A percentile compares a stretch with the other conserved stretches of the same genome.
These are phyloP conservation scores for Armadillidium nasatum DNA, from an alignment of 1,140 invertebrate genomes.

Conservation along the genomic window DNA sequence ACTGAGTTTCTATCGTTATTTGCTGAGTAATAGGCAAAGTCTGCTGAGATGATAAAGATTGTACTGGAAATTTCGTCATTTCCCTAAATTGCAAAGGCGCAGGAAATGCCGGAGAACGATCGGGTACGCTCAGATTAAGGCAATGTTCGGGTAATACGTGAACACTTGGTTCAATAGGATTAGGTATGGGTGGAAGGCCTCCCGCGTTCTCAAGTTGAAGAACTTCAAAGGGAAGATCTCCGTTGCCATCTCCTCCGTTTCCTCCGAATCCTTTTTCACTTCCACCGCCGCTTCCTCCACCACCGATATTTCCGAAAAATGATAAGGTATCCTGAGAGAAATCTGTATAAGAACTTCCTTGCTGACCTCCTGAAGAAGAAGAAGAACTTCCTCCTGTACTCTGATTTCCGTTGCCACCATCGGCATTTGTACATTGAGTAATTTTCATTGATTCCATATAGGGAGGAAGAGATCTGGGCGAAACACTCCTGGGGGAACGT, in stretches of 20 bases:
- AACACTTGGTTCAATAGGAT: not conserved
- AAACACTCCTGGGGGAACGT: not conserved
- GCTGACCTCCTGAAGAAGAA: not conserved
- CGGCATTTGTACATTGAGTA: not conserved
- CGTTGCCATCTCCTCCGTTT: not conserved
- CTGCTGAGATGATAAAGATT: not conserved
- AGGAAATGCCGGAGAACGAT: not conserved
- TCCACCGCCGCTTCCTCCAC: not conserved
- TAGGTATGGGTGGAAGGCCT: not conserved
- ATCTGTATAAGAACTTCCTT: not conserved
- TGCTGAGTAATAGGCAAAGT: not conserved
- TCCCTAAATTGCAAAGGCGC: not conserved
- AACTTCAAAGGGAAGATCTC: not conserved
- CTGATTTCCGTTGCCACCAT: not conserved
- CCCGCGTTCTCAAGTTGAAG: not conserved
- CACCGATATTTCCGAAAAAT: not conserved
- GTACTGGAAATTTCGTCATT: not conserved
- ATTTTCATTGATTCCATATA: conserved; percentile 6
- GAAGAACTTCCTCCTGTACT: not conserved
- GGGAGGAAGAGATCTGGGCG: not conserved
- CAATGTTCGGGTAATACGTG: not conserved
- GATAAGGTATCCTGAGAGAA: not conserved
- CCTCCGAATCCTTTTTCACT: not conserved
- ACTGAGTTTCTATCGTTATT: not conserved
- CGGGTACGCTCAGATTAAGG: not conserved